Percentiles rank a stretch among this genome's conserved stretches.
Evolutionary conservation across 35 echinoderm and acorn worm genomes (phyloP).

Genomic region (Amphiura filiformis): DNA sequence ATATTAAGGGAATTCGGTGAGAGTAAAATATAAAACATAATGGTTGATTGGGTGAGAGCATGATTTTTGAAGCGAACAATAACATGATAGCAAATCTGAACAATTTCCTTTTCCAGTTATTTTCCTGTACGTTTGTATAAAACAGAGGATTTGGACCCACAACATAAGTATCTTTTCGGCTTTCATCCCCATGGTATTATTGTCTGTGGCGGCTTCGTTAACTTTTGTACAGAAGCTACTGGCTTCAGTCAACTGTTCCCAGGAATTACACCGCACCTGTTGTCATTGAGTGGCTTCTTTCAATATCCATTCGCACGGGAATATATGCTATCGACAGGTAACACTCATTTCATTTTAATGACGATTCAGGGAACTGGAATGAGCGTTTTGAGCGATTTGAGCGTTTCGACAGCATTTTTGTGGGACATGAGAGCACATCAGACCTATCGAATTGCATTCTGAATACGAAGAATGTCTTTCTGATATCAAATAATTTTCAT

Average conservation of each 20-base stretch:
- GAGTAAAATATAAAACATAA: too few relatives aligned
- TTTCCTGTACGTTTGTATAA: constrained; percentile 41
- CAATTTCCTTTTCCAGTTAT: too few relatives aligned
- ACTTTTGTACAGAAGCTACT: constrained; percentile 73
- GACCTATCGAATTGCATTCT: too few relatives aligned
- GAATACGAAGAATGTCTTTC: too few relatives aligned
- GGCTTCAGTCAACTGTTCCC: constrained; percentile 80
- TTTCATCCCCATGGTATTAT: constrained; percentile 96
- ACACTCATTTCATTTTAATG: not conserved
- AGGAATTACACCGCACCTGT: constrained; percentile 57
- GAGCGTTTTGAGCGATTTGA: too few relatives aligned
- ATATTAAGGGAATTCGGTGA: too few relatives aligned
- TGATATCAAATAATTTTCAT: too few relatives aligned
- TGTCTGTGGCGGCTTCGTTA: constrained; percentile 55
- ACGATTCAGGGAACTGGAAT: not conserved
- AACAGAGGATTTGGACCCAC: constrained; percentile 78
- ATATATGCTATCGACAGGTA: constrained; percentile 81
- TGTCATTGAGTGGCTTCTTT: constrained; percentile 64
- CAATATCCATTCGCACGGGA: constrained; percentile 68
- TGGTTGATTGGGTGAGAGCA: too few relatives aligned
- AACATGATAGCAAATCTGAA: too few relatives aligned
- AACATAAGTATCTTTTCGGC: constrained; percentile 62
- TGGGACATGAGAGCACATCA: too few relatives aligned
- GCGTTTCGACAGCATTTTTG: too few relatives aligned
- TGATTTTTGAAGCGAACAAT: too few relatives aligned